phyloP scores from a whole-genome alignment of 30 jellyfish, hydroid and myxozoan genomes.

The Chrysaora quinquecirrha region DNA sequence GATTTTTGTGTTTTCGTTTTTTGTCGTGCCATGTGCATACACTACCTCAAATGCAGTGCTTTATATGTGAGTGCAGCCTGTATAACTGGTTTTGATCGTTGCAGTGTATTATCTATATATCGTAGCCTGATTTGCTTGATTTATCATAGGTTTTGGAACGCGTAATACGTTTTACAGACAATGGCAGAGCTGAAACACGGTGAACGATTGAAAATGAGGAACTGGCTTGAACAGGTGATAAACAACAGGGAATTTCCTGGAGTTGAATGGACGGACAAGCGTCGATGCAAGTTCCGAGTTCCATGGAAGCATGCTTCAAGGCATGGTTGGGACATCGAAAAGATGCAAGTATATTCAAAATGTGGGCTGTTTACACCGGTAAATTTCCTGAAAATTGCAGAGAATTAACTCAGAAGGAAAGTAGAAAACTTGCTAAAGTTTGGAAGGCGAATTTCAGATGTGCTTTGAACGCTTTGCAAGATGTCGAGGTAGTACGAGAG shows the following conservation, averaged over 20 bases:
- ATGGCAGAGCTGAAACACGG: conserved; percentile 45
- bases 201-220: conserved; percentile 77
- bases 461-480: conserved; percentile 86
- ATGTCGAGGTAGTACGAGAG: conserved; percentile 44
- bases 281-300: conserved; percentile 59
- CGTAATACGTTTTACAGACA: no score
- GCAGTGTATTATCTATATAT: no score
- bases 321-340: conserved; percentile 83
- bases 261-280: conserved; percentile 75
- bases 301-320: conserved; percentile 96
- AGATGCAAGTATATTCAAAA: conserved; percentile 84
- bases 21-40: no score
- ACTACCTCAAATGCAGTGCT: no score
- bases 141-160: no score
- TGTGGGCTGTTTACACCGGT: conserved; percentile 94
- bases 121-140: no score
- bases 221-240: conserved; percentile 76
- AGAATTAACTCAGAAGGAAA: conserved; percentile 27
- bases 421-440: conserved; percentile 52
- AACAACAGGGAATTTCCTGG: conserved; percentile 72
- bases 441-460: conserved; percentile 97
- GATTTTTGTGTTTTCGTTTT: no score
- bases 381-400: conserved; percentile 40
- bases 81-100: no score
- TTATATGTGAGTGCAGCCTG: no score